Evolutionary conservation across 2,888 invertebrate species (phyloP).

Genomic region (Drosophila neotestacea): DNA sequence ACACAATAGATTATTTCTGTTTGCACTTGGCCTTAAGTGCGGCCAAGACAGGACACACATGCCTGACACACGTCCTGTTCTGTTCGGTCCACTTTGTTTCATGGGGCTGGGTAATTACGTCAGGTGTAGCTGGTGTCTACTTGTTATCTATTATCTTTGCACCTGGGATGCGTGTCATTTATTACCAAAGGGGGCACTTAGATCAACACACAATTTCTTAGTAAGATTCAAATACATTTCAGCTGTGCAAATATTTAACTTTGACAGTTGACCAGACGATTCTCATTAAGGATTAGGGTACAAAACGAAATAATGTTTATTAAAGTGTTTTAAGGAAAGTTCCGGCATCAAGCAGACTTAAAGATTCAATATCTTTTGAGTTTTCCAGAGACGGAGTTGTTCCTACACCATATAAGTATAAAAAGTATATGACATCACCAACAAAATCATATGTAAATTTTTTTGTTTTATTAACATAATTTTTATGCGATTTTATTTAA

Average conservation of each 20-base stretch:
- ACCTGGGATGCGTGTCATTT: conserved; percentile 56
- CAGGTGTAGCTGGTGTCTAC: conserved; percentile 60
- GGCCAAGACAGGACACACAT: conserved; percentile 20
- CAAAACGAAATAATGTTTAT: background rate
- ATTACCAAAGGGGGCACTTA: conserved; percentile 36
- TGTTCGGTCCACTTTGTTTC: background rate
- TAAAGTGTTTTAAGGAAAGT: background rate
- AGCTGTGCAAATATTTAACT: conserved; percentile 36
- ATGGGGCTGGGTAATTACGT: conserved; percentile 60
- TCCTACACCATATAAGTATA: too few species aligned
- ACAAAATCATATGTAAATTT: too few species aligned
- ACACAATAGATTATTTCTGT: conserved; percentile 67
- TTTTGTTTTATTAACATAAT: conserved; percentile 20
- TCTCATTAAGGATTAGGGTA: background rate
- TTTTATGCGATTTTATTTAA: conserved; percentile 15
- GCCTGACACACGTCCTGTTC: conserved; percentile 6
- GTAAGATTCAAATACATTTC: conserved; percentile 15
- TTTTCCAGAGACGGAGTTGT: too few species aligned
- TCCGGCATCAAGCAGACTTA: background rate
- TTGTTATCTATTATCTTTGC: conserved; percentile 68
- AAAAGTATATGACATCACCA: too few species aligned
- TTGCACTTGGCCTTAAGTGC: conserved; percentile 49
- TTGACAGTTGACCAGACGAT: conserved; percentile 21
- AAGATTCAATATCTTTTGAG: too few species aligned
- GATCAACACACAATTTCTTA: background rate